Evolutionary conservation across 2,888 invertebrate genomes (phyloP), one percentile per base, ranked within the genome.

Genomic region (Ashinkailepas kermadecensis): DNA sequence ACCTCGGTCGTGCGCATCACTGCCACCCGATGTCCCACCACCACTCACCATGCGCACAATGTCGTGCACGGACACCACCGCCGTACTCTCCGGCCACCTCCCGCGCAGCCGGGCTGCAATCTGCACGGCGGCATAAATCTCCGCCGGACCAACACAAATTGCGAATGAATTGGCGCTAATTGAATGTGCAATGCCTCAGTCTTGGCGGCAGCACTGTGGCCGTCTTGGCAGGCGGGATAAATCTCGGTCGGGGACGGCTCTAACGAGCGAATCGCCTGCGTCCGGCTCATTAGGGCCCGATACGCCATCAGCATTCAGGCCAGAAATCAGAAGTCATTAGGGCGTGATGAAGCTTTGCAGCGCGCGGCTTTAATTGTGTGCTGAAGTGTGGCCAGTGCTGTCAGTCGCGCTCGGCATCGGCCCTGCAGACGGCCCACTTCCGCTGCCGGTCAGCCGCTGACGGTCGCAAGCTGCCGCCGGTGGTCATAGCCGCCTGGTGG

Each of bases 151-250:
- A 74, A 74, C 56, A 74, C 74, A 74, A 74, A 74, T 74, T 74
- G 74, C 54, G 74, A 74, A 74, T 74, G 74, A 74, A 74, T 74
- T 74, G 74, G 74, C 54, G 74, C 54, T 74, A 56, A 74, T 74
- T 74, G 74, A 74, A 74, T 56, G 74, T 74, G 74, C 56, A 74
- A 74, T 74, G 74, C 21, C 54, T 74, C 74, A 54, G 74, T 74
- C 54, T 74, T 74, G 23, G 56, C 56, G 54, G 70, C 21, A n/a
- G n/a, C 70, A 54, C 10, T 54, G 74, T 21, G 13, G 74, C 21
- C 13, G 39, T 12, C 21, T n/a, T 8, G 74, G 56, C 9, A 12
- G 74, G 18, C 74, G 11, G 74, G 56, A 74, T 74, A 54, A 74
- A 54, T 74, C 74, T 54, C 39, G 3, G 74, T 56, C 18, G 21